Evolutionary conservation across 2,888 invertebrate genomes (phyloP).

Genomic region (Dinocampus coccinellae): DNA sequence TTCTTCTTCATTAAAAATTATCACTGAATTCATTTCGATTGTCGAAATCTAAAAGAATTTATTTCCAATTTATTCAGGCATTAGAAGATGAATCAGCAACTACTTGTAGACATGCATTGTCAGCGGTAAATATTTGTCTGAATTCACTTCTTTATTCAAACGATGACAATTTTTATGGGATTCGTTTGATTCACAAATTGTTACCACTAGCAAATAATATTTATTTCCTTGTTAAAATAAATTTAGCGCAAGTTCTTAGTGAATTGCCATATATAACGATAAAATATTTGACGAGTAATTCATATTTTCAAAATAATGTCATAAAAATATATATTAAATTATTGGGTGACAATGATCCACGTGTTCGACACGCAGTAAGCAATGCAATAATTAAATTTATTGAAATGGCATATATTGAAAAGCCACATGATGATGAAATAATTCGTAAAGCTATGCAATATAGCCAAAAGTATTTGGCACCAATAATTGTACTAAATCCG

Average conservation of each 20-base stretch:
- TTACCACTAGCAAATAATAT: constrained; percentile 78
- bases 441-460: constrained; percentile 71
- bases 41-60: background rate
- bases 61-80: constrained; percentile 71
- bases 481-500: constrained; percentile 47
- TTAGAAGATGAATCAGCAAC: constrained; percentile 82
- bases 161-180: constrained; percentile 72
- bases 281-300: constrained; percentile 71
- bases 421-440: constrained; percentile 72
- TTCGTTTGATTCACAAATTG: constrained; percentile 75
- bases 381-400: constrained; percentile 76
- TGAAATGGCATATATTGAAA: constrained; percentile 66
- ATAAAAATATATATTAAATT: constrained; percentile 76
- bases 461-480: constrained; percentile 62
- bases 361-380: constrained; percentile 82
- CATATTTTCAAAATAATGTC: constrained; percentile 74
- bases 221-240: constrained; percentile 89
- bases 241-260: constrained; percentile 76
- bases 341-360: constrained; percentile 81
- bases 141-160: constrained; percentile 74
- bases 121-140: constrained; percentile 75
- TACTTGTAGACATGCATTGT: constrained; percentile 80
- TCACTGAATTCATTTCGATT: background rate
- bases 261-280: constrained; percentile 75
- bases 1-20: background rate